phyloP scores from a whole-genome alignment of 2,113 vertebrate species.

The Pluvialis apricaria region DNA sequence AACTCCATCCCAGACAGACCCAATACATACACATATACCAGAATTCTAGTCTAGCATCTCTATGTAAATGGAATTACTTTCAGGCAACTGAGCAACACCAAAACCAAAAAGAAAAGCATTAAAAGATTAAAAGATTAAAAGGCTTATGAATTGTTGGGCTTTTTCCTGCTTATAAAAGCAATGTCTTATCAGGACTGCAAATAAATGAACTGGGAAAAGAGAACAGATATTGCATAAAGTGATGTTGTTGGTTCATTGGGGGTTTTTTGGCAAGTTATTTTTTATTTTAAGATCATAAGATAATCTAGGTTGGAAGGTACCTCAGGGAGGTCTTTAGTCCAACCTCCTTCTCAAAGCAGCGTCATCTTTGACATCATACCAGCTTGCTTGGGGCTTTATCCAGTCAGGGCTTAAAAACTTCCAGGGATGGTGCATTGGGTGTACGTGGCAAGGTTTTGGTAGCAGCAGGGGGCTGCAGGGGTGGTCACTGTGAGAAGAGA shows the following conservation, averaged over 20 bases:
- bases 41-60: neutral
- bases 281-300: neutral
- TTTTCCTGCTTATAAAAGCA: neutral
- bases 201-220: neutral
- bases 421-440: too few relatives aligned
- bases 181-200: neutral
- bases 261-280: neutral
- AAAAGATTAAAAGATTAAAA: neutral
- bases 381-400: too few relatives aligned
- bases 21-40: neutral
- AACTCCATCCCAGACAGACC: too few relatives aligned
- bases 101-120: too few relatives aligned
- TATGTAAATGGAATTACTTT: neutral
- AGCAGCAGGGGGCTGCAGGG: too few relatives aligned
- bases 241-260: neutral
- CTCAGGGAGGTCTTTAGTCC: too few relatives aligned
- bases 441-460: too few relatives aligned
- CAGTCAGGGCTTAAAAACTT: too few relatives aligned
- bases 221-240: neutral
- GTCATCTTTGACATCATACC: too few relatives aligned
- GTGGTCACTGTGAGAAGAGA: too few relatives aligned
- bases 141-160: neutral
- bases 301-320: too few relatives aligned
- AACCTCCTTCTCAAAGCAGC: too few relatives aligned
- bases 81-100: neutral